Conservation (phyloP, 2,113 vertebrate species). For the Mastomys natalensis region DNA sequence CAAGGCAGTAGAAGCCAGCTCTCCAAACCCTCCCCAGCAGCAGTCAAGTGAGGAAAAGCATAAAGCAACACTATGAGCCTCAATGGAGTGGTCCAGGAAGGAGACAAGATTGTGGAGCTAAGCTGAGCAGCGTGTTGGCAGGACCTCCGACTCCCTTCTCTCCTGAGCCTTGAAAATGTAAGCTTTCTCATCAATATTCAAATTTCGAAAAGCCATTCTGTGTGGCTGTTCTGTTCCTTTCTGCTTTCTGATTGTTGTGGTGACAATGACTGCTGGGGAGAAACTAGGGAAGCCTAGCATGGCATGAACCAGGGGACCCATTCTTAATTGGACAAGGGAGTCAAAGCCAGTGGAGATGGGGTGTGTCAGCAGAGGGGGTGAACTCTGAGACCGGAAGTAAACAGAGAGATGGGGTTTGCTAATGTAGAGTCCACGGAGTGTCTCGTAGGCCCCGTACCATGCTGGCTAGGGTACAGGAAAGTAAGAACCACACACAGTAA, state of each 20-base stretch:
- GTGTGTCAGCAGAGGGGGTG: background rate
- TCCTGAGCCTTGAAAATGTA: background rate
- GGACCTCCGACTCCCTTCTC: background rate
- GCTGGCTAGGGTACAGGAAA: background rate
- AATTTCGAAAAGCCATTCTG: background rate
- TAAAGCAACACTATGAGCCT: background rate
- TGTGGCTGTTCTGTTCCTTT: background rate
- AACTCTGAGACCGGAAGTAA: background rate
- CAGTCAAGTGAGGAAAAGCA: background rate
- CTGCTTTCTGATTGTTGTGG: background rate
- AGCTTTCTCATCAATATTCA: background rate
- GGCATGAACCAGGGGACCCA: background rate
- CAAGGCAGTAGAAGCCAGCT: background rate
- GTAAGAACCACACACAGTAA: background rate
- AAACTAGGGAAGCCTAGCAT: background rate
- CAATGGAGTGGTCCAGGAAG: background rate
- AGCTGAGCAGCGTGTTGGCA: background rate
- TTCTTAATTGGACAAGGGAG: background rate
- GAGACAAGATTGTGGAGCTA: background rate
- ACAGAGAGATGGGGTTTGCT: background rate
- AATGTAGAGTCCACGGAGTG: background rate
- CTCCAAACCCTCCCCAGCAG: conserved; percentile 1
- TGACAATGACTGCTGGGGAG: background rate
- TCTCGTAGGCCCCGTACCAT: background rate
- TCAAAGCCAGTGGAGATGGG: background rate